Evolutionary conservation across 2,888 invertebrate species (phyloP), one percentile per base, ranked within the genome.

Genomic region (Drosophila heteroneura): DNA sequence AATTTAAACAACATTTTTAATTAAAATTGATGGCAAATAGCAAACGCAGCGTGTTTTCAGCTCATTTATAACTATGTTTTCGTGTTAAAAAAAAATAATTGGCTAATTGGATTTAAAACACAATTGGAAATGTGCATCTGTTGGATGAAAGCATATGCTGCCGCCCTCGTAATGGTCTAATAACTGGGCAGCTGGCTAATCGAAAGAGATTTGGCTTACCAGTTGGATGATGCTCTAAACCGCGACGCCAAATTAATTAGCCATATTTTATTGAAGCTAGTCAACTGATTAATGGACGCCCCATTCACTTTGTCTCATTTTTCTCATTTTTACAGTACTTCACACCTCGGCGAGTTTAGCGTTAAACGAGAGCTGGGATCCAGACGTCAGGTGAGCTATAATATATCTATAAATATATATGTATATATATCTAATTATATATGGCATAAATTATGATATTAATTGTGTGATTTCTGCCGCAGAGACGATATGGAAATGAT

Each of bases 401-500:
- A 19, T 33, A 47, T 28, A 35, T 12, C 28, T 9, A 28, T 9
- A 28, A 37, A 47, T 10, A 44, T 12, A n/a, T 44, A 35, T 30
- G n/a, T 32, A 30, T 63, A 30, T 32, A 16, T 19, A 28, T 51
- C n/a, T 37, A 41, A n/a, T 54, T 12, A n/a, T 41, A 26, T 30
- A n/a, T 35, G 37, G 16, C 16, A 30, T 63, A 33, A 26, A 19
- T 28, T 2, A 58, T 39, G 5, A 32, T 54, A n/a, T n/a, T 57
- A 57, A 57, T 39, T 39, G 28, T 41, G 1, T n/a, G 2, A 19
- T 14, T 22, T 37, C 39, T 53, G 10, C 9, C 16, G 33, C 77
- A 96, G 98, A 94, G 98, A 98, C 93, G 99, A 99, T 94, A 99
- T 99, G 98, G 99, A 99, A 95, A 99, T 98, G 98, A 98, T 99